Percentiles rank a stretch among this genome's conserved stretches.
phyloP scores from a whole-genome alignment of 2,888 invertebrate species.

The Caenorhabditis sulstoni region DNA sequence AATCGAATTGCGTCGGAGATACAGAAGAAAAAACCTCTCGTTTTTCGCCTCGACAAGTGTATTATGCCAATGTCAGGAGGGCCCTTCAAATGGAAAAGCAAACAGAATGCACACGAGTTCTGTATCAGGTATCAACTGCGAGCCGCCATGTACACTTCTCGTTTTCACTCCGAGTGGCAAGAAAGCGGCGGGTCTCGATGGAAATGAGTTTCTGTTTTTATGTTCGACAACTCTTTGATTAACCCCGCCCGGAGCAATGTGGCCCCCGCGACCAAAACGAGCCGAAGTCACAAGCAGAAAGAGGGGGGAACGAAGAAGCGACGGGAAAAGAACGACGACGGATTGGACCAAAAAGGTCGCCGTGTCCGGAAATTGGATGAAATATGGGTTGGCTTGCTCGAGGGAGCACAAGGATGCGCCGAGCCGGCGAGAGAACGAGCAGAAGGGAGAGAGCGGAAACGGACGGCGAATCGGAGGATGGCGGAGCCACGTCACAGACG shows the following conservation, averaged over 20 bases:
- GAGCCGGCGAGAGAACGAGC: slow-evolving; percentile 7
- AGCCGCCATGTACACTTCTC: background rate
- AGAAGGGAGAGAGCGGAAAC: background rate
- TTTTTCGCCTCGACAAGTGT: background rate
- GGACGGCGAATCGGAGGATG: no score
- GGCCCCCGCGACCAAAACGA: slow-evolving; percentile 1
- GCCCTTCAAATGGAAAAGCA: slow-evolving; percentile 43
- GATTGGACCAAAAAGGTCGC: slow-evolving; percentile 51
- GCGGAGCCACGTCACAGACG: background rate
- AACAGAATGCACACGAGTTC: slow-evolving; percentile 28
- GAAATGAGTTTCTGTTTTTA: slow-evolving; percentile 54
- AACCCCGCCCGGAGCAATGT: background rate
- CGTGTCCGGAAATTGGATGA: slow-evolving; percentile 54
- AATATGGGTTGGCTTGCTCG: slow-evolving; percentile 27
- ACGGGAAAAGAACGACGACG: slow-evolving; percentile 19
- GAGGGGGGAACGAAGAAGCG: background rate
- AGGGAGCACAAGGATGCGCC: slow-evolving; percentile 9
- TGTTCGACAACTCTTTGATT: slow-evolving; percentile 47
- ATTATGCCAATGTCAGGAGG: slow-evolving; percentile 33
- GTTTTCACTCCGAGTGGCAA: slow-evolving; percentile 19
- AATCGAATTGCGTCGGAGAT: slow-evolving; percentile 42
- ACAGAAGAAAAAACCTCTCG: slow-evolving; percentile 38
- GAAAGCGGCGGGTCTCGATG: slow-evolving; percentile 22
- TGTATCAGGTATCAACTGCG: slow-evolving; percentile 41
- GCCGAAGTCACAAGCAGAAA: background rate